Base-by-base conservation (phyloP, 2,797 vertebrate species). In the Hylomyscus alleni region DNA sequence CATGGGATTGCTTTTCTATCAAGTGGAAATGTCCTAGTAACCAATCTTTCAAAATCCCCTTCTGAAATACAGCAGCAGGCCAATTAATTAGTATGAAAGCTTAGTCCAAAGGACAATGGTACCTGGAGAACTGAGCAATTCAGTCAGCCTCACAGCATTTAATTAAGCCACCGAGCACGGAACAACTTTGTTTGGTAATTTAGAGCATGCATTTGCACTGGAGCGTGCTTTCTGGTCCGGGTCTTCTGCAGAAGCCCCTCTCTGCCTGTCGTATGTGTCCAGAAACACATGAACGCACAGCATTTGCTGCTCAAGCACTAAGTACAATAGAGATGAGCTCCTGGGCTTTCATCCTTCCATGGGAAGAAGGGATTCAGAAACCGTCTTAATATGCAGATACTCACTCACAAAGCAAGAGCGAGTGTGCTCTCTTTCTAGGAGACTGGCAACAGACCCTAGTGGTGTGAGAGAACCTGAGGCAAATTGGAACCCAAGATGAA, bases 81-180 rank as follows among this genome's bases (percentile, higher is more conserved):
- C 96, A 96, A 54, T 97, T 98, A 97, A 97, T 80, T 96, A 97
- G 62, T 37, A 96, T 34, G 96, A 97, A 96, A 77, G 81, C 86
- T 75, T 94, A 95, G 93, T 94, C 92, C 90, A 97, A 96, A 97
- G 94, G 95, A 97, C 95, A 97, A 56, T 94, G 52, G 89, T 96
- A 97, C 95, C 95, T 96, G 95, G 56, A 98, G 56, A 93, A 95
- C 91, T 76, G 54, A 97, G 60, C 73, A 92, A 89, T 67, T 94
- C 95, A 93, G 85, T 77, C 82, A 96, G 97, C 47, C 37, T 97
- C 47, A 1, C 81, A 96, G 95, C 29, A 9, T 83, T 60, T 97
- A 96, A 97, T 96, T 92, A 97, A 97, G 93, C 69, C 65, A 88
- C 87, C 89, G 69, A 93, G 56, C 89, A 44, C 75, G 65, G 65